Percentiles rank a stretch among this genome's conserved stretches.
Evolutionary conservation across 2,888 invertebrate species (phyloP).

Genomic region (Scaeva pyrastri): DNA sequence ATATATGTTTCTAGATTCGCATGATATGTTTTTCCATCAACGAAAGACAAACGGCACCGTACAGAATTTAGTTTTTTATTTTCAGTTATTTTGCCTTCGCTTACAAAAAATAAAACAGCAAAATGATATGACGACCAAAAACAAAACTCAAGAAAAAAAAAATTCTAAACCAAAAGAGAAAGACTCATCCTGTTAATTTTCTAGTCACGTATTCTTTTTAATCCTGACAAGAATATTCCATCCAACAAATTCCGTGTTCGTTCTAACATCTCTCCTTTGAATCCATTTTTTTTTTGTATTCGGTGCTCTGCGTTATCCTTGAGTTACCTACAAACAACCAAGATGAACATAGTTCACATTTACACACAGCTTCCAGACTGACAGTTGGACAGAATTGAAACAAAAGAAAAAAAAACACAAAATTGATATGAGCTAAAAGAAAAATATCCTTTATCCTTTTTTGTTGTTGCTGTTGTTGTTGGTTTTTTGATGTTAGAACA

Average conservation of each 20-base stretch:
- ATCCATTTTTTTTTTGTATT: slow-evolving; percentile 34
- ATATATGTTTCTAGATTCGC: slow-evolving; percentile 45
- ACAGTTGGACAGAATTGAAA: slow-evolving; percentile 65
- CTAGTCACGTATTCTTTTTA: slow-evolving; percentile 84
- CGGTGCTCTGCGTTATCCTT: slow-evolving; percentile 46
- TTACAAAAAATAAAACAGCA: slow-evolving; percentile 46
- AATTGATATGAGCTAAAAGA: slow-evolving; percentile 9
- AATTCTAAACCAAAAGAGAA: slow-evolving; percentile 53
- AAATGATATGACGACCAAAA: slow-evolving; percentile 49
- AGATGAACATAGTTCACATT: slow-evolving; percentile 71
- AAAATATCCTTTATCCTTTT: slow-evolving; percentile 44
- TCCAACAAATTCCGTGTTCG: slow-evolving; percentile 79
- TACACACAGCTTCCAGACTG: slow-evolving; percentile 58
- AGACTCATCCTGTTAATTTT: slow-evolving; percentile 81
- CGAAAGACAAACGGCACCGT: slow-evolving; percentile 47
- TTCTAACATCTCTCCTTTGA: slow-evolving; percentile 33
- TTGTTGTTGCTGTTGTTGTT: slow-evolving; percentile 7
- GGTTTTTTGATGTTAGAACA: slow-evolving; percentile 16
- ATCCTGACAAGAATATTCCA: slow-evolving; percentile 84
- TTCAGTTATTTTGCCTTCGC: not conserved
- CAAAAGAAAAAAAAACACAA: slow-evolving; percentile 23
- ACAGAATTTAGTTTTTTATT: slow-evolving; percentile 25
- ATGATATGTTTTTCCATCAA: slow-evolving; percentile 69
- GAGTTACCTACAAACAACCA: slow-evolving; percentile 71
- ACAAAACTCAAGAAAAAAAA: slow-evolving; percentile 10